These are phyloP conservation scores for Caenorhabditis afra DNA, from an alignment of 2,888 invertebrate species.

Conservation along the genomic window DNA sequence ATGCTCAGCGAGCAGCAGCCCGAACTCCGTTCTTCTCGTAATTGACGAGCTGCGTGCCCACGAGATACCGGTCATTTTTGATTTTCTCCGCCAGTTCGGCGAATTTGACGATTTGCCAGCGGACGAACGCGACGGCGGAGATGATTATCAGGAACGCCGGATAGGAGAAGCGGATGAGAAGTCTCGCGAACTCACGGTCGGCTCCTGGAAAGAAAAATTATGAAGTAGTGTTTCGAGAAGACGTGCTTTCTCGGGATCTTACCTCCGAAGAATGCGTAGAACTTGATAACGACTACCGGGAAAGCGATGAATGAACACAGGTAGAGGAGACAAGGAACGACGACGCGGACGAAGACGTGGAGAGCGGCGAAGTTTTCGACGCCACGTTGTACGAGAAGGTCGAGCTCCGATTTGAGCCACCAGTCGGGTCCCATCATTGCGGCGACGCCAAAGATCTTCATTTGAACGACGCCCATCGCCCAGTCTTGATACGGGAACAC, in stretches of 20 bases:
- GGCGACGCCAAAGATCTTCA: constrained; percentile 95
- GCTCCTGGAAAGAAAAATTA: constrained; percentile 18
- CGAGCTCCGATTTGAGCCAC: constrained; percentile 89
- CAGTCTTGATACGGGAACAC: constrained; percentile 88
- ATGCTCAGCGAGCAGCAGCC: not conserved
- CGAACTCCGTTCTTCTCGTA: constrained; percentile 85
- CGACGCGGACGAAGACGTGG: constrained; percentile 88
- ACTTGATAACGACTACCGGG: constrained; percentile 93
- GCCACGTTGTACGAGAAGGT: constrained; percentile 90
- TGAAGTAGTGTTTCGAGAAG: no score
- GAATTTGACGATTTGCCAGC: constrained; percentile 93
- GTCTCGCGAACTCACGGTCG: constrained; percentile 82
- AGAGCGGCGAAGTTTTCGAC: constrained; percentile 92
- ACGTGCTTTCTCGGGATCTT: no score
- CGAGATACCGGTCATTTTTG: constrained; percentile 94
- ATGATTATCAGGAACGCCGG: constrained; percentile 87
- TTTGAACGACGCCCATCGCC: constrained; percentile 97
- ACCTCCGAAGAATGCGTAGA: constrained; percentile 76
- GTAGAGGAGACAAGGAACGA: constrained; percentile 91
- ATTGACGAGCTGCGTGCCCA: constrained; percentile 95
- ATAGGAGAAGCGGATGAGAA: constrained; percentile 90
- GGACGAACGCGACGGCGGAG: constrained; percentile 83
- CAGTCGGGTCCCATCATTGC: constrained; percentile 97
- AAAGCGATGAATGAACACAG: constrained; percentile 92
- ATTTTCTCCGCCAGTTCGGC: constrained; percentile 96